A percentile compares a stretch with the other conserved stretches of the same genome.
phyloP scores from a whole-genome alignment of 2,797 vertebrate species.

The Alca torda region DNA sequence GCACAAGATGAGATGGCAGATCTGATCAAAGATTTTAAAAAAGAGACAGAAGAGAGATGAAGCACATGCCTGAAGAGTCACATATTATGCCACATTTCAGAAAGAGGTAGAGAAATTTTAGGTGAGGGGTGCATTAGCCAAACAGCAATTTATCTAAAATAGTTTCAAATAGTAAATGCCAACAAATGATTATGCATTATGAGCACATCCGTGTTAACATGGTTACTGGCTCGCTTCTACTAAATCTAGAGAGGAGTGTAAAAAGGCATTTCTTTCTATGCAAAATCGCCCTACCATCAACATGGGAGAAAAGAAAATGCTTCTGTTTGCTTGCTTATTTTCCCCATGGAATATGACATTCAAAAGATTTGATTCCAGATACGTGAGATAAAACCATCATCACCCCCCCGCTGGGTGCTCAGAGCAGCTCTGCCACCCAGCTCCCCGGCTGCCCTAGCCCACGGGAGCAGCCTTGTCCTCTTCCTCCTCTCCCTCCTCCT shows the following conservation, averaged over 20 bases:
- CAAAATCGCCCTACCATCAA: not conserved
- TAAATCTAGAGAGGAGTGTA: not conserved
- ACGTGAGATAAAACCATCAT: not conserved
- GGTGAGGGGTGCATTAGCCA: not conserved
- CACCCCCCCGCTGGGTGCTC: not conserved
- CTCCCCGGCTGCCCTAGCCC: rapidly evolving
- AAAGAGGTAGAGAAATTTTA: not conserved
- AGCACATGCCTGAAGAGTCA: not conserved
- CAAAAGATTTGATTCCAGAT: not conserved
- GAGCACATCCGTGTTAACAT: not conserved
- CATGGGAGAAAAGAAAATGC: not conserved
- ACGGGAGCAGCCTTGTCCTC: not conserved
- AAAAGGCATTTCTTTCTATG: not conserved
- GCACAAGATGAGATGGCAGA: not conserved
- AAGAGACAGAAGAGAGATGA: not conserved
- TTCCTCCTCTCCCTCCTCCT: too few species aligned
- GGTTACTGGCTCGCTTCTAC: not conserved
- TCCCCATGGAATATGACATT: not conserved
- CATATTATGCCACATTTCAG: not conserved
- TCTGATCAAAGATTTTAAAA: not conserved
- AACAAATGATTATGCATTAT: not conserved
- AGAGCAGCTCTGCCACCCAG: not conserved
- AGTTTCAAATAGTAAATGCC: not conserved
- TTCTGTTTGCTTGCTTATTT: not conserved
- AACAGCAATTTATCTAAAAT: not conserved